A percentile compares a stretch with the other conserved stretches of the same genome.
phyloP scores from a whole-genome alignment of 2,888 invertebrate species.

The Oxystoma pomonae region DNA sequence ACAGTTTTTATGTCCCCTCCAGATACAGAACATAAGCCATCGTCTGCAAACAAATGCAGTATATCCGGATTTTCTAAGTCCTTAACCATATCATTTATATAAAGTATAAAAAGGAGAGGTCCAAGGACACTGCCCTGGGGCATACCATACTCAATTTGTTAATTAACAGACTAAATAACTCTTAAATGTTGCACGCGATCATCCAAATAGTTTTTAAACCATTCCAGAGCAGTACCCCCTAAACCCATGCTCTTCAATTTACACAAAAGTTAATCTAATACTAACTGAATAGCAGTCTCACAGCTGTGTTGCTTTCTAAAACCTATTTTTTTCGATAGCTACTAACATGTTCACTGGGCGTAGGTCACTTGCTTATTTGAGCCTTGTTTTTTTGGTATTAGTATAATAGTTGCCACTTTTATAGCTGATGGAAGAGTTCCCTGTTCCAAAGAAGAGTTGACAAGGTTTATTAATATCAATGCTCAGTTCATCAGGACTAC shows the following conservation, averaged over 20 bases:
- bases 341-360: too few species aligned
- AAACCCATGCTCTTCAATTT: too few species aligned
- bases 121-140: not conserved
- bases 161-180: not conserved
- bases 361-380: not conserved
- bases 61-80: not conserved
- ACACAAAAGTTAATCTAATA: too few species aligned
- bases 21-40: not conserved
- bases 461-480: not conserved
- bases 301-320: too few species aligned
- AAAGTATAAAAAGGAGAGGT: not conserved
- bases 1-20: not conserved
- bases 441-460: not conserved
- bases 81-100: not conserved
- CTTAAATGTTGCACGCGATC: not conserved
- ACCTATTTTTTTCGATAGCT: too few species aligned
- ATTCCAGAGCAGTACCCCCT: too few species aligned
- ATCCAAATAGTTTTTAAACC: not conserved
- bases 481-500: not conserved
- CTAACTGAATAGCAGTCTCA: too few species aligned
- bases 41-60: not conserved
- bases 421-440: not conserved
- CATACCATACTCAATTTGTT: not conserved
- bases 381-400: not conserved
- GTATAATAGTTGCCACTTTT: not conserved